These are phyloP conservation scores for Rotaria magnacalcarata DNA, from an alignment of 2,888 invertebrate genomes.

Conservation along the genomic window DNA sequence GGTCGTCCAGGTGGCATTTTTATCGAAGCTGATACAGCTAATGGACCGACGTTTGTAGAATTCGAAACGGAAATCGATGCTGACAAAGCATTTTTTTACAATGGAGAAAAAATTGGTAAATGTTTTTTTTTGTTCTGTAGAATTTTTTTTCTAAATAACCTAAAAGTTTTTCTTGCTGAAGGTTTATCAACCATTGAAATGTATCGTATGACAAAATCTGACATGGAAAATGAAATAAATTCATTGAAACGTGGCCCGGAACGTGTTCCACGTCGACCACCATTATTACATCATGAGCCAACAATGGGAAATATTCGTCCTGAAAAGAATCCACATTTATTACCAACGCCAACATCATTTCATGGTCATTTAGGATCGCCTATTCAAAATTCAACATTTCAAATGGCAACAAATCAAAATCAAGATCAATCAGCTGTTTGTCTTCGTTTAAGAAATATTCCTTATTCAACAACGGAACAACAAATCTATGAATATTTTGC, in stretches of 20 bases:
- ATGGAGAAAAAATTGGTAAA: constrained; percentile 27
- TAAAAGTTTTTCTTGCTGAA: not conserved
- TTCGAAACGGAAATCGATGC: constrained; percentile 2
- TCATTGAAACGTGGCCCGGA: not conserved
- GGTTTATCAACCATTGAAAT: not conserved
- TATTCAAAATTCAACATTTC: not conserved
- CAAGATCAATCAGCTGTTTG: not conserved
- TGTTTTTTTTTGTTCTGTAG: no score
- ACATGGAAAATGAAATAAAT: constrained; percentile 36
- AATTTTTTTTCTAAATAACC: not conserved
- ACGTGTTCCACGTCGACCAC: not conserved
- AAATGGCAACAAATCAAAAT: not conserved
- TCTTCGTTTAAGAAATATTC: constrained; percentile 34
- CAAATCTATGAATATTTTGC: constrained; percentile 2
- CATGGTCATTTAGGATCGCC: not conserved
- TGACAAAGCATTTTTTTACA: constrained; percentile 21
- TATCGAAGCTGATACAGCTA: not conserved
- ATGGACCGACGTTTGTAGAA: constrained; percentile 32
- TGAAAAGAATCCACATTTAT: not conserved
- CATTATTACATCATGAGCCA: not conserved
- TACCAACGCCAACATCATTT: not conserved
- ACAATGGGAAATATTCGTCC: not conserved
- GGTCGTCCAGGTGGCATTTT: constrained; percentile 46
- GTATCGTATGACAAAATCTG: constrained; percentile 32
- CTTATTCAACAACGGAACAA: not conserved